Conservation (phyloP, 2,113 vertebrate genomes). For the Thymallus thymallus region DNA sequence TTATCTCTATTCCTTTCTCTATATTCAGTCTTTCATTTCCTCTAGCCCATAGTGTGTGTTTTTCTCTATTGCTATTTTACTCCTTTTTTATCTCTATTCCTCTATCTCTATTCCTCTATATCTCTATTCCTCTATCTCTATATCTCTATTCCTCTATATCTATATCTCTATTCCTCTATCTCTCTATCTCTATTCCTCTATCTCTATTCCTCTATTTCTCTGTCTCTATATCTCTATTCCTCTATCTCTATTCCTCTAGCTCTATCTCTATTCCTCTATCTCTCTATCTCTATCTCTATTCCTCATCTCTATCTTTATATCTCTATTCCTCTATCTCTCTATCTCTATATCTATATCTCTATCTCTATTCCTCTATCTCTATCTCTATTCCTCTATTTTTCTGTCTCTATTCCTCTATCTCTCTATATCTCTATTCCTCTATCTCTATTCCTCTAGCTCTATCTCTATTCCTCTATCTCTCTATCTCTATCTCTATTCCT, state of each 20-base stretch:
- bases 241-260: too few relatives aligned
- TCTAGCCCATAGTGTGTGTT: slow-evolving; percentile 22
- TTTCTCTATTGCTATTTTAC: background rate
- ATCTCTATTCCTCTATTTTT: too few relatives aligned
- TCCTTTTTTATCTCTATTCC: background rate
- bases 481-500: background rate
- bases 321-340: too few relatives aligned
- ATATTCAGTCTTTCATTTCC: slow-evolving; percentile 3
- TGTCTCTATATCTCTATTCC: too few relatives aligned
- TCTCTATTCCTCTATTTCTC: too few relatives aligned
- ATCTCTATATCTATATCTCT: too few relatives aligned
- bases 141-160: too few relatives aligned
- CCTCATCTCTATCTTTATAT: background rate
- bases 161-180: background rate
- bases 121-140: too few relatives aligned
- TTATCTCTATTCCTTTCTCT: background rate
- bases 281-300: too few relatives aligned
- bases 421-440: too few relatives aligned
- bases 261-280: too few relatives aligned
- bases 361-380: background rate
- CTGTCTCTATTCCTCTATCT: too few relatives aligned
- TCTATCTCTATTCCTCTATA: background rate
- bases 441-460: background rate
- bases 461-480: background rate
- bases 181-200: background rate